Base-by-base conservation (phyloP, 1,140 invertebrate genomes). In the Ooceraea biroi region DNA sequence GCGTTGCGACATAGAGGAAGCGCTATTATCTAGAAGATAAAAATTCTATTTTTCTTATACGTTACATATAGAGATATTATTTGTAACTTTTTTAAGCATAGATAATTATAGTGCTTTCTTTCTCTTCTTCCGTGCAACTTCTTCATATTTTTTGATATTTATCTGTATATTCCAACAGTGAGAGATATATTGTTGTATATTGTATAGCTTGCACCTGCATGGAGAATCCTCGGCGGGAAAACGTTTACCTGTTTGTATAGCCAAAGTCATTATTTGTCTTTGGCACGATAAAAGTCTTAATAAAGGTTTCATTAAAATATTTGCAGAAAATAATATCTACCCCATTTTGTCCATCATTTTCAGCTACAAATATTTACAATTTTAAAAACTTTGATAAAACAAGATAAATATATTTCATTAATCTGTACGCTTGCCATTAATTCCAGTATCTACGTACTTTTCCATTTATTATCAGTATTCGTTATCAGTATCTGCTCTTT, bases 301-400 rank as follows among this genome's bases (percentile, higher is more conserved):
- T 92, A 92, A 92, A 92, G 90, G 91, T 92, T 92, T 92, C 88
- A 92, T 91, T 92, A 88, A 91, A 92, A 90, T 89, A 89, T 83
- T 69, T 25, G 36, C 27, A 57, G 50, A 27, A 14, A 10, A 57
- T n/a, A n/a, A n/a, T 22, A 65, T 66, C n/a, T 74, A 22, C 48
- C 25, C 11, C 57, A 27, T 12, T 22, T 46, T 61, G 12, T 17
- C 14, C 17, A 52, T 5, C 1, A 52, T 55, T 44, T 41, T n/a
- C n/a, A n/a, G n/a, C n/a, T 61, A 41, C 3, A 55, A 72, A 22
- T 52, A 25, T n/a, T n/a, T n/a, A n/a, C n/a, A n/a, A n/a, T n/a
- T n/a, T n/a, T n/a, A n/a, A n/a, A n/a, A n/a, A n/a, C n/a, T n/a
- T n/a, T n/a, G n/a, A n/a, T n/a, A n/a, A n/a, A n/a, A n/a, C n/a